phyloP scores from a whole-genome alignment of 92 coral and sea anemone genomes.

The Bergia puertoricense region DNA sequence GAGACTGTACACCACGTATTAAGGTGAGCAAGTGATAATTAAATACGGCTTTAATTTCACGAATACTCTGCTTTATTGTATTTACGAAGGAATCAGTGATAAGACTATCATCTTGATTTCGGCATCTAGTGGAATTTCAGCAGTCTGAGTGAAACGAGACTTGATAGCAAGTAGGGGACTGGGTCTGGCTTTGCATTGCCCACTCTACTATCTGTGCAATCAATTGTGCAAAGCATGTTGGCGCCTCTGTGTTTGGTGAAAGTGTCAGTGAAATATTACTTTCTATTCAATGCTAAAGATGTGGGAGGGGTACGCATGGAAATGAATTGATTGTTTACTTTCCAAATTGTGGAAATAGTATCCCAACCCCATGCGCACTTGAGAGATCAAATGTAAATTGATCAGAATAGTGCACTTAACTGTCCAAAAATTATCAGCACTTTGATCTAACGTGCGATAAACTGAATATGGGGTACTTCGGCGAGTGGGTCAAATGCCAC shows the following conservation, averaged over 20 bases:
- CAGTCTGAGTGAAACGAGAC: neutral
- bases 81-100: constrained; percentile 36
- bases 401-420: constrained; percentile 33
- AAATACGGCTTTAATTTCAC: constrained; percentile 18
- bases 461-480: constrained; percentile 30
- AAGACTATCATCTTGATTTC: constrained; percentile 12
- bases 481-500: constrained; percentile 36
- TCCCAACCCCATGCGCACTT: constrained; percentile 19
- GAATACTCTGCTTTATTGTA: constrained; percentile 8
- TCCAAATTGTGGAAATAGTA: constrained; percentile 37
- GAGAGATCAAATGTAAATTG: constrained; percentile 29
- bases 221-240: constrained; percentile 8
- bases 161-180: constrained; percentile 1
- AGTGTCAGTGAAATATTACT: constrained; percentile 4
- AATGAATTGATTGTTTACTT: constrained; percentile 41
- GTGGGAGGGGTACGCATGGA: constrained; percentile 42
- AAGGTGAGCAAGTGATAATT: constrained; percentile 7
- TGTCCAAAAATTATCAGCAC: constrained; percentile 38
- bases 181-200: neutral
- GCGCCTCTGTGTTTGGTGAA: constrained; percentile 41
- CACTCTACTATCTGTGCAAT: neutral
- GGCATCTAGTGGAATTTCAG: constrained; percentile 7
- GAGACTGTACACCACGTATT: neutral
- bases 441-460: constrained; percentile 31
- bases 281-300: constrained; percentile 32